Evolutionary conservation across 2,113 vertebrate species (phyloP).

Genomic region (Tragelaphus imberbis): DNA sequence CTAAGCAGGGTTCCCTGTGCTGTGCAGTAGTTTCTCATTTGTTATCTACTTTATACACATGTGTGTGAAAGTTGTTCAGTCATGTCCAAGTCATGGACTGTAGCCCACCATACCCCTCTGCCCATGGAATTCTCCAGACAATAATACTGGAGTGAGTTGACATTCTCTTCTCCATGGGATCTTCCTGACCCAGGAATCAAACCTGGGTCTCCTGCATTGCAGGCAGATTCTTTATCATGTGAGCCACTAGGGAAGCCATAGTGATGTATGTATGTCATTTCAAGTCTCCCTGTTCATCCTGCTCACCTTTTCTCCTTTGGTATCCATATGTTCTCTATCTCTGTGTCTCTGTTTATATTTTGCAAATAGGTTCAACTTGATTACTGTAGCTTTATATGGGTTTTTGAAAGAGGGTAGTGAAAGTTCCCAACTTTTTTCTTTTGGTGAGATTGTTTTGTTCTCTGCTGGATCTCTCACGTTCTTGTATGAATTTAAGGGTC

Average conservation of each 20-base stretch:
- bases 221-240: not conserved
- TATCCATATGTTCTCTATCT: not conserved
- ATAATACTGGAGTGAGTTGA: not conserved
- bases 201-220: not conserved
- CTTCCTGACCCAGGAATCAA: not conserved
- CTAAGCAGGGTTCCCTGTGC: not conserved
- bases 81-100: not conserved
- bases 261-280: not conserved
- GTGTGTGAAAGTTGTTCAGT: not conserved
- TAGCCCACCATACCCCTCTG: not conserved
- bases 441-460: not conserved
- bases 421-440: not conserved
- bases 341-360: not conserved
- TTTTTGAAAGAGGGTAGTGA: not conserved
- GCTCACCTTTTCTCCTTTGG: not conserved
- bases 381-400: not conserved
- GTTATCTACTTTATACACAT: not conserved
- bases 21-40: not conserved
- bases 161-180: not conserved
- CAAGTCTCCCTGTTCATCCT: not conserved
- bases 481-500: not conserved
- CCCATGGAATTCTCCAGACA: not conserved
- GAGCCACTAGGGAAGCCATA: not conserved
- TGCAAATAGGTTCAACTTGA: not conserved
- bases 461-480: not conserved